Conservation (phyloP, 2,888 invertebrate genomes). For the Drosophila pegasa region DNA sequence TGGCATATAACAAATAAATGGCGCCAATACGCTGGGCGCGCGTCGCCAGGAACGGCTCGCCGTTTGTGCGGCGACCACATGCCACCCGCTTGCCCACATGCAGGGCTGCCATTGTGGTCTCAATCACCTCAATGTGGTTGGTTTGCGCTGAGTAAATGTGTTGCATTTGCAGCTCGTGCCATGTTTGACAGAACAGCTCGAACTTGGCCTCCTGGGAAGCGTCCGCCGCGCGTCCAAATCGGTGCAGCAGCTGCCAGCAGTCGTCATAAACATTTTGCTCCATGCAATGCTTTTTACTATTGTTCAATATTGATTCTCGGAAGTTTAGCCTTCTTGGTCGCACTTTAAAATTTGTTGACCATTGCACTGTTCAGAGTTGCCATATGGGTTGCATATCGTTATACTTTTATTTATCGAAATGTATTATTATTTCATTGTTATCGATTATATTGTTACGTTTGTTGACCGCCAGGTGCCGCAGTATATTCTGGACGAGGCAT, state of each 20-base stretch:
- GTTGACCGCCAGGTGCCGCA: constrained; percentile 89
- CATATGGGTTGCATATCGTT: neutral
- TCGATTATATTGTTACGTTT: constrained; percentile 17
- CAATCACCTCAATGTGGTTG: constrained; percentile 69
- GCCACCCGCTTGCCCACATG: constrained; percentile 70
- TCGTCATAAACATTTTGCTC: constrained; percentile 52
- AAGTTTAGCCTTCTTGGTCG: too few species aligned
- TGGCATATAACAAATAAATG: constrained; percentile 76
- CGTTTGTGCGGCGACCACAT: constrained; percentile 55
- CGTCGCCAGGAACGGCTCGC: constrained; percentile 31
- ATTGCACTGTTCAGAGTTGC: neutral
- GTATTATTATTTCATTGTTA: constrained; percentile 1
- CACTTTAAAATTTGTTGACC: neutral
- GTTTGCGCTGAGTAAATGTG: constrained; percentile 77
- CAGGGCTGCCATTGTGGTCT: constrained; percentile 74
- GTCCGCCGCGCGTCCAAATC: constrained; percentile 29
- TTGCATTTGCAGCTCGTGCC: constrained; percentile 73
- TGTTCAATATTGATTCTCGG: neutral
- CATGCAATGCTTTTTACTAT: constrained; percentile 28
- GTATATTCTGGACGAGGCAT: constrained; percentile 93
- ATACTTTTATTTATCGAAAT: constrained; percentile 1
- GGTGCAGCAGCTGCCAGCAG: constrained; percentile 59
- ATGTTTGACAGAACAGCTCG: constrained; percentile 70
- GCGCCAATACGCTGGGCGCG: constrained; percentile 70
- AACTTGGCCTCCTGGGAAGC: constrained; percentile 52